Base-by-base conservation (phyloP, 2,888 invertebrate genomes). In the Ochropleura plecta region DNA sequence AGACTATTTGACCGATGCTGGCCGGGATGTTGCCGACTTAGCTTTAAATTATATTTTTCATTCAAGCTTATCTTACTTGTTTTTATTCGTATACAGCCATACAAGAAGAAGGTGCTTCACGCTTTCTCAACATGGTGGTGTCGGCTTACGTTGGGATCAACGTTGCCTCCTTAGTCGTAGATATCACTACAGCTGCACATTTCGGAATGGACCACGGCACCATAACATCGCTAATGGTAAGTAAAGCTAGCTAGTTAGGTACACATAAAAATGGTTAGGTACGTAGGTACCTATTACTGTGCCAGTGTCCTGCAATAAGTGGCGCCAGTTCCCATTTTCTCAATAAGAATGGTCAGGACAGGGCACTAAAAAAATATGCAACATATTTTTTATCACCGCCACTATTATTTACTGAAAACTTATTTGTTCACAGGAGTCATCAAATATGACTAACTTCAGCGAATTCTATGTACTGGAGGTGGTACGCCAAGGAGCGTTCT, bases 161-260 rank as follows among this genome's bases (percentile, higher is more conserved):
- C 66, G 46, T 91, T 1, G 89, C 90, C 3, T 85, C 90, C 0
- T 77, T 95, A 9, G 85, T 91, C 0, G 90, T 93, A 1, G 95
- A 95, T 78, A 12, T 95, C 5, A 92, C 92, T 0, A 86, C 92
- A 5, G 93, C 89, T 0, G 82, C 86, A 40, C 91, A 92, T 72
- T 93, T 95, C 64, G 95, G 94, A 7, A 86, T 91, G 75, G 95
- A 95, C 70, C 90, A 91, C 75, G 78, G 79, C 3, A 78, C 83
- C 48, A 69, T 94, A n/a, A 78, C 85, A 0, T 40, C 81, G 30
- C 18, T 70, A 64, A 71, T 94, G 90, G 95, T 95, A 88, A 87
- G 90, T 73, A 30, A 46, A 53, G 40, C 6, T 18, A 42, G 42
- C 5, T 40, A 18, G 53, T 55, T 55, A 20, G 20, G 12, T 30